These are phyloP conservation scores for Pasiphila rectangulata DNA, from an alignment of 2,888 invertebrate genomes.

Conservation along the genomic window DNA sequence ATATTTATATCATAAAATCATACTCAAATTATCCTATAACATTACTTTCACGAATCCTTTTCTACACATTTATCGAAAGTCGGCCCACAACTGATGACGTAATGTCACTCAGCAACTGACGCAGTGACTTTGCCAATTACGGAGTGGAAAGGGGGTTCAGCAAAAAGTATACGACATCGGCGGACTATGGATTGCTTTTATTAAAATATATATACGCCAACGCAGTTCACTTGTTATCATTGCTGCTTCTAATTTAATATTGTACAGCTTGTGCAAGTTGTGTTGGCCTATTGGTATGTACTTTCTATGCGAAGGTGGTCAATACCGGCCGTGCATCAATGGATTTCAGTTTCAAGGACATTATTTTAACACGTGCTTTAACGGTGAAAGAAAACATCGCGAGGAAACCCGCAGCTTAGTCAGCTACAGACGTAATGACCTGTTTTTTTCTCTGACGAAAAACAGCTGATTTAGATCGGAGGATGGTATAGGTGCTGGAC, in stretches of 20 bases:
- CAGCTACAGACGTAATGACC: no score
- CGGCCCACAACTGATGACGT: slow-evolving; percentile 28
- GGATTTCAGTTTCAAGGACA: no score
- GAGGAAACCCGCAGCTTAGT: no score
- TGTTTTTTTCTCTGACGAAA: no score
- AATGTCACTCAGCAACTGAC: slow-evolving; percentile 28
- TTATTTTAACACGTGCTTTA: no score
- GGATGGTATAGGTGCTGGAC: no score
- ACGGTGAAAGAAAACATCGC: no score
- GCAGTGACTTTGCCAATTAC: slow-evolving; percentile 30
- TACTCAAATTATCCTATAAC: not conserved
- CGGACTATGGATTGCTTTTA: slow-evolving; percentile 24
- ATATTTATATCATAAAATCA: no score
- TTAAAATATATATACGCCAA: slow-evolving; percentile 20
- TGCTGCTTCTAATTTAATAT: not conserved
- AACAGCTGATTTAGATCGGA: no score
- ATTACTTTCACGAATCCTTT: not conserved
- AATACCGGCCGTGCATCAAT: no score
- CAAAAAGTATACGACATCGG: slow-evolving; percentile 28
- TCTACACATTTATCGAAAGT: slow-evolving; percentile 1
- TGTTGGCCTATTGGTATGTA: not conserved
- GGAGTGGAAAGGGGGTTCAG: slow-evolving; percentile 20
- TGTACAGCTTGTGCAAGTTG: no score
- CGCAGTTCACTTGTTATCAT: slow-evolving; percentile 1
- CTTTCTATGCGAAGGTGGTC: no score